A percentile compares a stretch with the other conserved stretches of the same genome.
These are phyloP conservation scores for Phalacrocorax carbo DNA, from an alignment of 2,113 vertebrate species.

Conservation along the genomic window DNA sequence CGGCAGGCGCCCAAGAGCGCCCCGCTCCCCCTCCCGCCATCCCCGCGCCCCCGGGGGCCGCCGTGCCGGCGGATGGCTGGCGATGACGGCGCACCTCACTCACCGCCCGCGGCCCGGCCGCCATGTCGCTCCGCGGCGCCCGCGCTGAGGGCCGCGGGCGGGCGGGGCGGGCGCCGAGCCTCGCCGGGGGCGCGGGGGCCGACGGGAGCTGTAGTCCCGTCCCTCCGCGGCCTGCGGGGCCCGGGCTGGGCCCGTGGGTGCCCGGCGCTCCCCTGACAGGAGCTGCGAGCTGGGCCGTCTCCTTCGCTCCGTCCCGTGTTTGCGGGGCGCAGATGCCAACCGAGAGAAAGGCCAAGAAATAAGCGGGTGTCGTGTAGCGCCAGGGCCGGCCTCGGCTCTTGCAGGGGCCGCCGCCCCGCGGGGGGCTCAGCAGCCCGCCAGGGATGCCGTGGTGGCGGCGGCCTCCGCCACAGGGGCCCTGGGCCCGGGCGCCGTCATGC, in stretches of 20 bases:
- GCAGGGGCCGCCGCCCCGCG: accelerated
- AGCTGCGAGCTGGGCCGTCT: accelerated
- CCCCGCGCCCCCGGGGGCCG: too few relatives aligned
- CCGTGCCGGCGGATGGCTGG: neutral
- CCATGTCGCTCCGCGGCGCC: accelerated
- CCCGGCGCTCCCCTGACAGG: too few relatives aligned
- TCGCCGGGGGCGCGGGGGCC: neutral
- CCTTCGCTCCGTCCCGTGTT: accelerated
- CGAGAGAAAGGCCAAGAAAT: accelerated
- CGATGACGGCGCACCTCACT: neutral
- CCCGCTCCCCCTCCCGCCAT: accelerated
- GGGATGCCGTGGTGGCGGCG: neutral
- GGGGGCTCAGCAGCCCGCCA: accelerated
- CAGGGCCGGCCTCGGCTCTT: accelerated
- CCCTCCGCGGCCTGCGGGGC: too few relatives aligned
- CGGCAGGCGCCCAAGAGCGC: accelerated
- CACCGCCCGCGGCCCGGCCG: neutral
- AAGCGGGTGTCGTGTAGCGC: accelerated
- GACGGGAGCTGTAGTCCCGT: neutral
- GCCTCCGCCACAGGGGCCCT: too few relatives aligned
- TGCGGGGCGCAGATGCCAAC: neutral
- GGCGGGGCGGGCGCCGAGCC: too few relatives aligned
- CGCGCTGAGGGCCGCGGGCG: accelerated
- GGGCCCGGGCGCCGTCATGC: neutral
- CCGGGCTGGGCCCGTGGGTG: neutral